Percentiles rank a stretch among this genome's conserved stretches.
Evolutionary conservation across 2,888 invertebrate genomes (phyloP).

Genomic region (Trissolcus brochymenae): DNA sequence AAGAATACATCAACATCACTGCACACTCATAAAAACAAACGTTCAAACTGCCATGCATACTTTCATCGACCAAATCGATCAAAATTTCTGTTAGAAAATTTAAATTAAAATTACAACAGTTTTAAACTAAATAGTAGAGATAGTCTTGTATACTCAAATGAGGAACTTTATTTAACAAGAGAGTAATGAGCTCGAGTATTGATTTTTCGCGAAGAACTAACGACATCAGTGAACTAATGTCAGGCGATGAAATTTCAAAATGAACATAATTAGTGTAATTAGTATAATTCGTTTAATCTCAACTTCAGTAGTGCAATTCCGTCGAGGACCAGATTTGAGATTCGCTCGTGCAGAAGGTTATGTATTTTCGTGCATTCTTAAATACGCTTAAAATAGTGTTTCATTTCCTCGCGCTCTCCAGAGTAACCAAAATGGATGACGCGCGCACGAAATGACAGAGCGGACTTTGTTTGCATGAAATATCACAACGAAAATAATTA

Average conservation of each 20-base stretch:
- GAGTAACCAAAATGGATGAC: no score
- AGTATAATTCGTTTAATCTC: conserved; percentile 44
- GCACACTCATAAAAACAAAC: no score
- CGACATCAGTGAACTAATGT: conserved; percentile 39
- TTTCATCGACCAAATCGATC: no score
- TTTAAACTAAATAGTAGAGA: background rate
- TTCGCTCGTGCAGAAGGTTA: conserved; percentile 21
- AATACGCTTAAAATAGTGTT: no score
- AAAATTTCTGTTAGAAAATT: no score
- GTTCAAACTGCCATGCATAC: no score
- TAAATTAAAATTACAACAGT: background rate
- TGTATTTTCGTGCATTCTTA: conserved; percentile 21
- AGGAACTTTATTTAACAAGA: conserved; percentile 19
- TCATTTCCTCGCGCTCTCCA: no score
- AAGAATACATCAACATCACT: no score
- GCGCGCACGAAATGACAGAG: no score
- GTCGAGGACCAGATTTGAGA: conserved; percentile 34
- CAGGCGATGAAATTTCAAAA: conserved; percentile 40
- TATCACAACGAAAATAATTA: conserved; percentile 24
- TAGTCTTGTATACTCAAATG: conserved; percentile 6
- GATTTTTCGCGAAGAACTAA: conserved; percentile 42
- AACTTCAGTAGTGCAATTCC: conserved; percentile 45
- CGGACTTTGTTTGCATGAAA: background rate
- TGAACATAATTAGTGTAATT: conserved; percentile 49
- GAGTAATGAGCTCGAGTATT: conserved; percentile 37